A percentile compares a stretch with the other conserved stretches of the same genome.
Conservation (phyloP, 2,113 vertebrate species). For the Seriola dumerili region DNA sequence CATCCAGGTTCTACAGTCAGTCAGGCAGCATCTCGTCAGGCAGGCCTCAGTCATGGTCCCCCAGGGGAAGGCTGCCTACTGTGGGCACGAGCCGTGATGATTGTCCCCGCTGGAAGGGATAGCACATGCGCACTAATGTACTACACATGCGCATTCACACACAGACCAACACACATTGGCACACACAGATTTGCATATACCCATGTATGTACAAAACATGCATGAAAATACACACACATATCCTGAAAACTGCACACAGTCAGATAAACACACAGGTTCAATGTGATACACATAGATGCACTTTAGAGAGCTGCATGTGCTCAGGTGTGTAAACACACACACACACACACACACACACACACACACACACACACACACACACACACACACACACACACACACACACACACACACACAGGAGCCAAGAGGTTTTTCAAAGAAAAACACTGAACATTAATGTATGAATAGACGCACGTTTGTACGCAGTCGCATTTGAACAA, state of each 20-base stretch:
- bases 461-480: not conserved
- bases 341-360: slow-evolving; percentile 10
- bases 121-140: slow-evolving; percentile 69
- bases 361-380: slow-evolving; percentile 1
- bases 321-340: not conserved
- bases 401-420: slow-evolving; percentile 2
- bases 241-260: slow-evolving; percentile 3
- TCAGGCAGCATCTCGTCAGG: slow-evolving; percentile 86
- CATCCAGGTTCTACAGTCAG: slow-evolving; percentile 79
- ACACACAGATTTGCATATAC: slow-evolving; percentile 43
- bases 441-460: not conserved
- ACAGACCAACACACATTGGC: slow-evolving; percentile 33
- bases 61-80: slow-evolving; percentile 81
- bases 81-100: slow-evolving; percentile 85
- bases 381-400: slow-evolving; percentile 7
- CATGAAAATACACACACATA: slow-evolving; percentile 28
- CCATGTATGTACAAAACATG: slow-evolving; percentile 17
- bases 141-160: slow-evolving; percentile 46
- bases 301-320: not conserved
- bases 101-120: slow-evolving; percentile 77
- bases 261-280: not conserved
- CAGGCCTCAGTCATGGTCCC: slow-evolving; percentile 82
- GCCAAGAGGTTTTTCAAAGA: not conserved
- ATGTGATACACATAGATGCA: not conserved
- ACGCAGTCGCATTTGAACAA: not conserved